phyloP scores from a whole-genome alignment of 2,888 invertebrate species.

The Acleris literana region DNA sequence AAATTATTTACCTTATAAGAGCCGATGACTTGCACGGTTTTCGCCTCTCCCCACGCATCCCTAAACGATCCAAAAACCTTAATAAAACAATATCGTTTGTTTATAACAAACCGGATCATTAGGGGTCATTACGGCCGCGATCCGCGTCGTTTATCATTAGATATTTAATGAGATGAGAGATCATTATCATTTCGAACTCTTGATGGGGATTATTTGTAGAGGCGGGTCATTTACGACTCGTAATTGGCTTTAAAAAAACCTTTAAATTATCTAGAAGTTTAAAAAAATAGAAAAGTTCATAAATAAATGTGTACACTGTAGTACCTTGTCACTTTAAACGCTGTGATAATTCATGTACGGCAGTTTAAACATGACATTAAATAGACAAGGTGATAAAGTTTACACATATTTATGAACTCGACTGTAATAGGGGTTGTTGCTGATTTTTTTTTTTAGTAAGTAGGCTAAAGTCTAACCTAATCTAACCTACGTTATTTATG shows the following conservation, averaged over 20 bases:
- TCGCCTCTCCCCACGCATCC: conserved; percentile 36
- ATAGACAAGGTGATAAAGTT: too few species aligned
- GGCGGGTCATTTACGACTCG: background rate
- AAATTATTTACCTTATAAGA: too few species aligned
- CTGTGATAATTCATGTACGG: too few species aligned
- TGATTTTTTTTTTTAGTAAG: too few species aligned
- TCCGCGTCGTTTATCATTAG: conserved; percentile 41
- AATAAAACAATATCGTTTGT: conserved; percentile 50
- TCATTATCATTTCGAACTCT: conserved; percentile 51
- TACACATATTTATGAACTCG: too few species aligned
- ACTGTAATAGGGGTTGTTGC: too few species aligned
- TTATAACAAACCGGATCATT: conserved; percentile 76
- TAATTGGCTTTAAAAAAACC: background rate
- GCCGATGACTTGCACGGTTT: background rate
- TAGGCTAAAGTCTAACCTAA: too few species aligned
- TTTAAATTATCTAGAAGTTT: background rate
- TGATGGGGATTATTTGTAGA: conserved; percentile 5
- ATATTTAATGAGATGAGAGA: conserved; percentile 43
- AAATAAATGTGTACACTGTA: too few species aligned
- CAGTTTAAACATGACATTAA: too few species aligned
- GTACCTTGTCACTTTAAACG: too few species aligned
- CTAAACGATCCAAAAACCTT: conserved; percentile 40
- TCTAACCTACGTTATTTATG: too few species aligned
- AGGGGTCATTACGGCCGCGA: conserved; percentile 73
- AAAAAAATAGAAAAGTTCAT: too few species aligned